Base-by-base conservation (phyloP, 2,888 invertebrate species). In the Ennomos erosarius region DNA sequence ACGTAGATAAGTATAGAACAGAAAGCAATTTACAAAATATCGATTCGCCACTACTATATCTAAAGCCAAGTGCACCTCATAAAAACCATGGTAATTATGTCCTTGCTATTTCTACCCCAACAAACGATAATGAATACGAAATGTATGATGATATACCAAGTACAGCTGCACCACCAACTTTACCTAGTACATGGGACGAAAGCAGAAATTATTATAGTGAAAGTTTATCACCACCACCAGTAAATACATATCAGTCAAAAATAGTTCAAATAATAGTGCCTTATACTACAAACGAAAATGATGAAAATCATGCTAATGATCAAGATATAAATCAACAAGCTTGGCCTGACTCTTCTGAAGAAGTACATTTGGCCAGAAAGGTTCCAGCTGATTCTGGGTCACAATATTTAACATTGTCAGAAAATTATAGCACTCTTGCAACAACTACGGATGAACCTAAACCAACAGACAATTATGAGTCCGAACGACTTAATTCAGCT, bases 221-320 rank as follows among this genome's bases (percentile, higher is more conserved):
- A 68, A 79, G 74, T 26, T 57, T 76, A 38, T 71, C 75, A 47
- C 76, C 81, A 39, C 68, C 78, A 51, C 69, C 74, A 26, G 67
- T 73, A 53, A 79, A 82, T 65, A 69, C 71, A n/a, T 93, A 93
- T 71, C 92, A 93, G 71, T 92, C 94, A 8, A 95, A 95, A 79
- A 93, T 95, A 79, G 94, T 96, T 8, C 97, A 97, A 87, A 96
- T 97, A 53, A 96, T 97, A 54, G 95, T 97, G 59, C 97, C 97
- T 0, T 97, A 97, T 71, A 96, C 95, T 1, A 95, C 94, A 39
- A 76, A 71, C 13, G 76, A 84, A 44, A 43, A 94, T 93, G 67
- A 71, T 39, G 68, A 77, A 50, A 75, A 71, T 44, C 70, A 65
- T 51, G 67, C 26, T 10, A 33, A 69, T 53, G 70, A 77, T 26